Conservation (phyloP, 2,113 vertebrate genomes). For the Nematolebias whitei region DNA sequence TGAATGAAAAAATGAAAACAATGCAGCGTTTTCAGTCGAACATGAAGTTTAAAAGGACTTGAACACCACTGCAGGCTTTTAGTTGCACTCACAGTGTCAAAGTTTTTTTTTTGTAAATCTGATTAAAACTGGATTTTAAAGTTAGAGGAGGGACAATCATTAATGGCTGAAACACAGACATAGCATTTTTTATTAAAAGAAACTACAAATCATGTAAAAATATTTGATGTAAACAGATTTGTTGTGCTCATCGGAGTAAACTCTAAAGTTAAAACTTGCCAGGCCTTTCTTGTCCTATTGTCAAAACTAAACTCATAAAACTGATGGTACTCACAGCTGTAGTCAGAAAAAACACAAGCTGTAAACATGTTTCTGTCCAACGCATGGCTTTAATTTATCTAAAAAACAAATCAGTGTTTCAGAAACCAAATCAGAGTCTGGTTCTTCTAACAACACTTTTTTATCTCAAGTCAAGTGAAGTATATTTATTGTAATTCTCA, state of each 20-base stretch:
- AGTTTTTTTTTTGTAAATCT: background rate
- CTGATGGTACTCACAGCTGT: background rate
- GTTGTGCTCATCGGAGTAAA: no score
- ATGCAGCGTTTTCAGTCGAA: background rate
- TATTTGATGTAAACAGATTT: no score
- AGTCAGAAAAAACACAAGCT: background rate
- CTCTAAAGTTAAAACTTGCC: no score
- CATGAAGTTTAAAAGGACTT: no score
- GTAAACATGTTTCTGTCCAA: slow-evolving; percentile 15
- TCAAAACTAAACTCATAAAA: background rate
- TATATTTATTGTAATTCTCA: no score
- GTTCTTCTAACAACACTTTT: background rate
- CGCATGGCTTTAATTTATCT: slow-evolving; percentile 24
- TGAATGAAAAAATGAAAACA: no score
- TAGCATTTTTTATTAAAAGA: no score
- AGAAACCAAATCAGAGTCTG: background rate
- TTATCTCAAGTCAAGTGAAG: background rate
- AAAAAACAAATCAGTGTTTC: slow-evolving; percentile 20
- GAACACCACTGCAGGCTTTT: background rate
- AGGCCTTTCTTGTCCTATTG: background rate
- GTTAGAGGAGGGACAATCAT: slow-evolving; percentile 2
- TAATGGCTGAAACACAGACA: no score
- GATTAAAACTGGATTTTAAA: no score
- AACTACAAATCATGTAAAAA: no score
- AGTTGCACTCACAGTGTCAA: background rate